A percentile compares a stretch with the other conserved stretches of the same genome.
phyloP scores from a whole-genome alignment of 2,888 invertebrate species.

The Ditylenchus weischeri region DNA sequence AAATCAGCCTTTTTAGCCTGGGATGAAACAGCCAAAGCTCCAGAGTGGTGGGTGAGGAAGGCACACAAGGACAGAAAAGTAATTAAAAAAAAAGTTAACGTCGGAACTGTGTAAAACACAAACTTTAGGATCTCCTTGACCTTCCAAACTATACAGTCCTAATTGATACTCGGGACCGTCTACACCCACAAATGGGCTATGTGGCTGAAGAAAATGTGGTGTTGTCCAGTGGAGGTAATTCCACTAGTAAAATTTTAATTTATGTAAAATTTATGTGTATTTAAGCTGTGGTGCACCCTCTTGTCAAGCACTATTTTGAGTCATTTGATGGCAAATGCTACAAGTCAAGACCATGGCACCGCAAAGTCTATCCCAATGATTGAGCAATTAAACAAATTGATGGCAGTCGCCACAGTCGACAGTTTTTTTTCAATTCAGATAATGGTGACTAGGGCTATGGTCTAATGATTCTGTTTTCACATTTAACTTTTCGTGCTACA shows the following conservation, averaged over 20 bases:
- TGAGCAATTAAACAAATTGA: background rate
- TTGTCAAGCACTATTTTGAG: slow-evolving; percentile 61
- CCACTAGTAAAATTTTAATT: background rate
- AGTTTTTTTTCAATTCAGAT: too few species aligned
- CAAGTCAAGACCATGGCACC: slow-evolving; percentile 33
- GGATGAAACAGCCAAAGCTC: slow-evolving; percentile 64
- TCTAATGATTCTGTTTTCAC: too few species aligned
- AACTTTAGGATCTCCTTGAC: slow-evolving; percentile 13
- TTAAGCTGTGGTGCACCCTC: slow-evolving; percentile 59
- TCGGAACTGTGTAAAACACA: too few species aligned
- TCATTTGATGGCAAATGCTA: slow-evolving; percentile 37
- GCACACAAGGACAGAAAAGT: slow-evolving; percentile 59
- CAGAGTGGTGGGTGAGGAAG: slow-evolving; percentile 61
- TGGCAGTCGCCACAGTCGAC: too few species aligned
- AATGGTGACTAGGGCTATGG: too few species aligned
- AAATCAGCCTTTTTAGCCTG: slow-evolving; percentile 59
- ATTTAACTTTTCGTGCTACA: too few species aligned
- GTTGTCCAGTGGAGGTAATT: slow-evolving; percentile 45
- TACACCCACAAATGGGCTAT: slow-evolving; percentile 62
- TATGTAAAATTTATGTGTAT: slow-evolving; percentile 32
- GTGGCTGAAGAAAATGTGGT: slow-evolving; percentile 60
- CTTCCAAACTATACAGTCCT: slow-evolving; percentile 64
- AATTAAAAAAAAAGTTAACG: background rate
- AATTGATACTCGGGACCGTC: slow-evolving; percentile 62
- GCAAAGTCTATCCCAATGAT: slow-evolving; percentile 35